Evolutionary conservation across 2,113 vertebrate species (phyloP), one percentile per base, ranked within the genome.

Genomic region (Indicator indicator): DNA sequence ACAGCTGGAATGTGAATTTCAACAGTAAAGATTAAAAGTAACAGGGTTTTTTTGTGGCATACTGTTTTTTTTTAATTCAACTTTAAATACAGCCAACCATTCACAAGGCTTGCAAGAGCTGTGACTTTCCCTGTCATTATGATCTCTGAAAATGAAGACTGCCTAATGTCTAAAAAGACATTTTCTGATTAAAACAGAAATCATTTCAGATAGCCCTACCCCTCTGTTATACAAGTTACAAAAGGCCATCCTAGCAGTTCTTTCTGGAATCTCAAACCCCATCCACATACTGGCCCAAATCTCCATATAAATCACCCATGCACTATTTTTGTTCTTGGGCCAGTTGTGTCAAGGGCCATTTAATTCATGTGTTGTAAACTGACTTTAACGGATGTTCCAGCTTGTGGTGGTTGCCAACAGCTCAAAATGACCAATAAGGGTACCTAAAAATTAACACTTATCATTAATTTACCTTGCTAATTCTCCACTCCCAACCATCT

Each of bases 401-500:
- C 13, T 46, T 67, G 23, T 30, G 17, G 24, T 55, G 5, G 19
- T 0, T 79, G 40, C 18, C 54, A 90, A 28, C 11, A 86, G 48
- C 28, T 56, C 42, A 60, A 13, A 59, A 78, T 72, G 38, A 7
- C 6, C 30, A 83, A 6, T 20, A 52, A 28, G 9, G 11, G 13
- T 33, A 63, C 9, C 12, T 27, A n/a, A 17, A 85, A 69, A 33
- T 27, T 33, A 70, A 54, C 28, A 44, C 18, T 24, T 24, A 11
- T 12, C 9, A 69, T 38, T 75, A 32, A 17, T 71, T 98, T 97
- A 99, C 99, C 98, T 98, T 98, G 58, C 97, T 95, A 7, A 81
- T 83, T 94, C 95, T 98, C 99, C 99, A 99, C 92, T 98, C 98
- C 99, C 99, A 99, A 10, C 97, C 98, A 56, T 99, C 99, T 40